phyloP scores from a whole-genome alignment of 2,888 invertebrate genomes.

The Cordilura impudica region DNA sequence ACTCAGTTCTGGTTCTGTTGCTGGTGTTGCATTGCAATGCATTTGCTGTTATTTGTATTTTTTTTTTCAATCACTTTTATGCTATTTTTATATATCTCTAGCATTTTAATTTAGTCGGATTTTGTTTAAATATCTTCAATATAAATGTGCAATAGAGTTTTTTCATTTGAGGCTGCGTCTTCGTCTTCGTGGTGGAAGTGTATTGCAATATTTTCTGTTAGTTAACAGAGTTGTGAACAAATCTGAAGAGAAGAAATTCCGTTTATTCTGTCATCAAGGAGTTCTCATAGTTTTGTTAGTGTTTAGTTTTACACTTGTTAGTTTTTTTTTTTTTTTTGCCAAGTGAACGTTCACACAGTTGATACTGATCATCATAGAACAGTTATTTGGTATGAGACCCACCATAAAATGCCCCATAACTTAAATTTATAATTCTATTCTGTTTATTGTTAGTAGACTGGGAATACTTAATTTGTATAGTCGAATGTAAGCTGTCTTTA shows the following conservation, averaged over 20 bases:
- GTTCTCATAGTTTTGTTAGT: conserved; percentile 13
- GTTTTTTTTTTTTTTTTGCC: background rate
- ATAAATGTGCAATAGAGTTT: background rate
- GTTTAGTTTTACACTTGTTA: conserved; percentile 3
- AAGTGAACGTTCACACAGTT: background rate
- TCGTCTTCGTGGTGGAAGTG: background rate
- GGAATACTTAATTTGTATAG: too few relatives aligned
- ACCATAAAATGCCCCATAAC: background rate
- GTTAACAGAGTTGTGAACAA: background rate
- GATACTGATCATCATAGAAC: background rate
- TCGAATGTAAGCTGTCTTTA: too few relatives aligned
- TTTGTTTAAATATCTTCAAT: background rate
- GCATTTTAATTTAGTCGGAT: too few relatives aligned
- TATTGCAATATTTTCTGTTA: background rate
- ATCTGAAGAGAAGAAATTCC: background rate
- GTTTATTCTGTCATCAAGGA: background rate
- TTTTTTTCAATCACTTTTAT: background rate
- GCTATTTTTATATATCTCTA: background rate
- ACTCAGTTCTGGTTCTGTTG: background rate
- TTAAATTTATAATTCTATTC: background rate
- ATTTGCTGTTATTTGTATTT: background rate
- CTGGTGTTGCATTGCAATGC: background rate
- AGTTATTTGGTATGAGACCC: conserved; percentile 4
- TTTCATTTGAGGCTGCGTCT: background rate
- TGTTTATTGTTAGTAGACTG: background rate